Evolutionary conservation across 2,888 invertebrate species (phyloP).

Genomic region (Mesopsocus fuscifrons): DNA sequence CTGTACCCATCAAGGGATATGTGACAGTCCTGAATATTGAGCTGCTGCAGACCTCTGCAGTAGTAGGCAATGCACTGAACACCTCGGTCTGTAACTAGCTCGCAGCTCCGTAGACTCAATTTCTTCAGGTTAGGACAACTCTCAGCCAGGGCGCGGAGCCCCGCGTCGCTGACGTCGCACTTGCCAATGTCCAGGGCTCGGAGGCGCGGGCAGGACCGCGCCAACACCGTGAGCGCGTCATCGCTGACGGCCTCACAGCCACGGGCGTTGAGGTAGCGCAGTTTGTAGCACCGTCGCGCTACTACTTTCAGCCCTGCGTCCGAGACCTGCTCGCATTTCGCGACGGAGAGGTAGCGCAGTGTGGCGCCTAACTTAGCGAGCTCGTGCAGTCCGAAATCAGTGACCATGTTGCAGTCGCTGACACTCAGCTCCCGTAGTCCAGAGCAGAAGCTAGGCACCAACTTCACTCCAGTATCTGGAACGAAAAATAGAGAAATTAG

Average conservation of each 20-base stretch:
- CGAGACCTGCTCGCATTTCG: conserved; percentile 82
- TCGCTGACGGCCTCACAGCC: conserved; percentile 92
- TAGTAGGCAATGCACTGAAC: conserved; percentile 76
- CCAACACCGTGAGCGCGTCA: conserved; percentile 71
- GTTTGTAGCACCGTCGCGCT: conserved; percentile 70
- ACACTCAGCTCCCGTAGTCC: conserved; percentile 72
- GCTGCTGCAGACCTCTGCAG: conserved; percentile 71
- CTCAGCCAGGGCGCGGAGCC: conserved; percentile 66
- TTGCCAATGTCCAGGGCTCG: conserved; percentile 81
- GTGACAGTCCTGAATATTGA: conserved; percentile 86
- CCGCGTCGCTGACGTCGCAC: conserved; percentile 83
- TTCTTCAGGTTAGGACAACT: conserved; percentile 82
- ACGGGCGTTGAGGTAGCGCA: conserved; percentile 75
- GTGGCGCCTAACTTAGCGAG: conserved; percentile 71
- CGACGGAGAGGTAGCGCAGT: conserved; percentile 79
- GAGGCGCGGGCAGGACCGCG: conserved; percentile 65
- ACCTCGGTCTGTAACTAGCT: conserved; percentile 76
- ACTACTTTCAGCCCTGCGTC: conserved; percentile 79
- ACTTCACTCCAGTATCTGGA: conserved; percentile 75
- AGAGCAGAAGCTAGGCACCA: conserved; percentile 74
- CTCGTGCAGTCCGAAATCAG: conserved; percentile 81
- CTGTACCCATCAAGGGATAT: conserved; percentile 76
- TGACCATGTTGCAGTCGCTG: conserved; percentile 74
- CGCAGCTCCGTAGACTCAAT: conserved; percentile 75
- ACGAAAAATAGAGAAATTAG: too few species aligned